These are phyloP conservation scores for Cinclus mexicanus DNA, from an alignment of 2,113 vertebrate genomes.

Conservation along the genomic window DNA sequence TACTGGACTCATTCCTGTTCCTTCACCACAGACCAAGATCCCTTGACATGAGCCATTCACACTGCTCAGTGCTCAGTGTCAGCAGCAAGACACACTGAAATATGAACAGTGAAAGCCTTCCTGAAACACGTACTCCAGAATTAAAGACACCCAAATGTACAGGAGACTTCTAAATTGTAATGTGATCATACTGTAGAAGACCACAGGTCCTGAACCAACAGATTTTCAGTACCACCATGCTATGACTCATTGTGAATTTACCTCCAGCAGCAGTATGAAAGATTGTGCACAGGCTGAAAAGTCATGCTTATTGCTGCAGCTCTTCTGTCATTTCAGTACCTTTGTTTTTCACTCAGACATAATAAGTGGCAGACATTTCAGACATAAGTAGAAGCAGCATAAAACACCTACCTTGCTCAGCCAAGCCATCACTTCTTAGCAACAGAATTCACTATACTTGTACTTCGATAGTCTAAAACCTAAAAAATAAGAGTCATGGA, in stretches of 20 bases:
- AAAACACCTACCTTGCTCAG: not conserved
- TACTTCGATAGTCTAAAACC: not conserved
- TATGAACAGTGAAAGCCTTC: not conserved
- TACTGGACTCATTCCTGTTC: conserved; percentile 49
- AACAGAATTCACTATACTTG: not conserved
- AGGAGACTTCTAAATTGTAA: conserved; percentile 17
- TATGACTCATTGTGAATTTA: conserved; percentile 12
- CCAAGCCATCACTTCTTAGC: not conserved
- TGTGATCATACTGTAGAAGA: conserved; percentile 3
- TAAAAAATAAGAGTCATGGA: not conserved
- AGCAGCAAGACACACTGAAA: conserved; percentile 15
- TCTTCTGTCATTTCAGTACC: not conserved
- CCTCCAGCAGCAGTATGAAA: not conserved
- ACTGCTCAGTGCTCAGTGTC: conserved; percentile 29
- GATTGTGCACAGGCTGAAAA: not conserved
- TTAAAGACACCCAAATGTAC: conserved; percentile 13
- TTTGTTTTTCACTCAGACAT: not conserved
- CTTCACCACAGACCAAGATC: conserved; percentile 47
- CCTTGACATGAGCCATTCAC: conserved; percentile 42
- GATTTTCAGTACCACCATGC: not conserved
- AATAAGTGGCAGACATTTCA: not conserved
- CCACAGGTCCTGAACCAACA: conserved; percentile 42
- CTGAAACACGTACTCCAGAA: conserved; percentile 12
- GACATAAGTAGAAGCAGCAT: not conserved
- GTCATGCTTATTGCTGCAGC: not conserved